Conservation (phyloP, 2,888 invertebrate genomes). For the Sinotaia quadrata region DNA sequence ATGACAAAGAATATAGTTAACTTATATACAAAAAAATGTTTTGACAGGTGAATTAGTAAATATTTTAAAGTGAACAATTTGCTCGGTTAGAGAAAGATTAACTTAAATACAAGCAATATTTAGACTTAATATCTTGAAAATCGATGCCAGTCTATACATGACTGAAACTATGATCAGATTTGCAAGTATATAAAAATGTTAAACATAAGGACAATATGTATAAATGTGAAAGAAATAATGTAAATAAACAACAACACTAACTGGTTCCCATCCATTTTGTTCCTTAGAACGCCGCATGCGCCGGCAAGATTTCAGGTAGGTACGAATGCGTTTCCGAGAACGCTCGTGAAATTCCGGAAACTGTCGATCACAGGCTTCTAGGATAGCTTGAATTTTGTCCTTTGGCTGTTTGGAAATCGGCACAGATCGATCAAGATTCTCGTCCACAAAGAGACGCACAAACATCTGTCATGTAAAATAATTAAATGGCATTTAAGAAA, state of each 20-base stretch:
- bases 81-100: no score
- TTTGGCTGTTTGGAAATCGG: conserved; percentile 98
- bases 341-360: conserved; percentile 97
- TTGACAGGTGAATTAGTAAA: no score
- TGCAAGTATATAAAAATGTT: background rate
- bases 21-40: no score
- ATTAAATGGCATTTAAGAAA: no score
- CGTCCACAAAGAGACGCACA: conserved; percentile 95
- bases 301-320: conserved; percentile 95
- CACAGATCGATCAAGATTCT: conserved; percentile 95
- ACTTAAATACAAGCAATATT: no score
- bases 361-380: conserved; percentile 96
- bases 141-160: no score
- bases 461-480: no score
- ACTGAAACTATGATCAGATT: background rate
- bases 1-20: no score
- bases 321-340: conserved; percentile 93
- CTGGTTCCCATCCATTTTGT: conserved; percentile 86
- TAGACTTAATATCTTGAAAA: no score
- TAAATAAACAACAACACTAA: conserved; percentile 75
- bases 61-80: no score
- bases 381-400: conserved; percentile 97
- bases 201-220: background rate
- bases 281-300: conserved; percentile 94
- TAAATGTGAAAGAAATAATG: background rate